phyloP scores from a whole-genome alignment of 1,140 invertebrate genomes.

The Nasonia giraulti region DNA sequence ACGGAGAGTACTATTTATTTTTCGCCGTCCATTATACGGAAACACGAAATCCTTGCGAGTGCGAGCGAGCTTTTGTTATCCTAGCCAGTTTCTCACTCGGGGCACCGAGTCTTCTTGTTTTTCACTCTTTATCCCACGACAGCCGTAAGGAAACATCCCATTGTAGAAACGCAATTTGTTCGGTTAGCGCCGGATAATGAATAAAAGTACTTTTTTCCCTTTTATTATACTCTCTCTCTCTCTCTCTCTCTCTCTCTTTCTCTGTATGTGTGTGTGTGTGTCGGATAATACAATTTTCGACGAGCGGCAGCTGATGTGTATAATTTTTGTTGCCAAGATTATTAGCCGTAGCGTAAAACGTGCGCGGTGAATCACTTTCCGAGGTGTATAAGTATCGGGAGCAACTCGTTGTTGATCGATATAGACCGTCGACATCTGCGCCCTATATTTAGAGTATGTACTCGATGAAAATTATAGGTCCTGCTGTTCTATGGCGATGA shows the following conservation, averaged over 20 bases:
- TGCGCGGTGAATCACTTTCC: no score
- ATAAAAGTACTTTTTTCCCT: slow-evolving; percentile 3
- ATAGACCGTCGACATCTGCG: no score
- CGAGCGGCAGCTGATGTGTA: background rate
- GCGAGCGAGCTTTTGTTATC: slow-evolving; percentile 9
- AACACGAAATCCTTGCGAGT: slow-evolving; percentile 23
- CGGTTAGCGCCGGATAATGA: background rate
- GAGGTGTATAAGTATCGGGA: no score
- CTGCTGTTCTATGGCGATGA: no score
- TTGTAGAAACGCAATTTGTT: slow-evolving; percentile 17
- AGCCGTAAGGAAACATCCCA: slow-evolving; percentile 9
- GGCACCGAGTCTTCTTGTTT: background rate
- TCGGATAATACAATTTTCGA: background rate
- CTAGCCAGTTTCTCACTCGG: background rate
- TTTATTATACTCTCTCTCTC: background rate
- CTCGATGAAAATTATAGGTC: no score
- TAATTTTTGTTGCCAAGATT: background rate
- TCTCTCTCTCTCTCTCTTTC: no score
- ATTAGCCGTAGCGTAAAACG: background rate
- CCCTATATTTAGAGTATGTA: no score
- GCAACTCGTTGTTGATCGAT: no score
- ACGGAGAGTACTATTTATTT: slow-evolving; percentile 35
- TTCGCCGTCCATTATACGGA: slow-evolving; percentile 41
- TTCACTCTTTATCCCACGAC: slow-evolving; percentile 5
- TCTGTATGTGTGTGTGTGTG: no score